Evolutionary conservation across 2,888 invertebrate genomes (phyloP).

Genomic region (Netelia virgata): DNA sequence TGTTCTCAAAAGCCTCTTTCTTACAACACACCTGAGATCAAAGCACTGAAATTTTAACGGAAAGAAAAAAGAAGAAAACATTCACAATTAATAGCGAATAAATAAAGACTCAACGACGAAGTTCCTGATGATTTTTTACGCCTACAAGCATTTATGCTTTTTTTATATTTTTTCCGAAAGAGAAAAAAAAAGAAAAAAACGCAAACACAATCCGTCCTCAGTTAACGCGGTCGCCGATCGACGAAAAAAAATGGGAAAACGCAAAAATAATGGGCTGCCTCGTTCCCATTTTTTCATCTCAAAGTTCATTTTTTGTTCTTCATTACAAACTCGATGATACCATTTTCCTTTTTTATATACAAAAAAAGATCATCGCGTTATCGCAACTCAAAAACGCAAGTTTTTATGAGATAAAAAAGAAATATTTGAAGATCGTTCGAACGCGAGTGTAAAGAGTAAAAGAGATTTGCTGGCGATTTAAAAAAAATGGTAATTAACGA

Average conservation of each 20-base stretch:
- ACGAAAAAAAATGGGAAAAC: slow-evolving; percentile 22
- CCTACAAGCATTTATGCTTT: slow-evolving; percentile 38
- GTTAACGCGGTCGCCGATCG: slow-evolving; percentile 9
- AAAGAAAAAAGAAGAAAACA: slow-evolving; percentile 1
- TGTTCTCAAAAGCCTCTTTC: slow-evolving; percentile 25
- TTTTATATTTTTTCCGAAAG: slow-evolving; percentile 27
- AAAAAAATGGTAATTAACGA: slow-evolving; percentile 37
- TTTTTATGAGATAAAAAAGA: neutral
- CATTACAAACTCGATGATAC: neutral
- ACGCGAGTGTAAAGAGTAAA: slow-evolving; percentile 19
- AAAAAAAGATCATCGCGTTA: neutral
- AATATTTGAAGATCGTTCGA: slow-evolving; percentile 22
- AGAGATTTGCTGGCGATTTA: slow-evolving; percentile 23
- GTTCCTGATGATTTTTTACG: slow-evolving; percentile 60
- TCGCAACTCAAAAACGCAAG: neutral
- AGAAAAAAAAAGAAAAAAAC: slow-evolving; percentile 1
- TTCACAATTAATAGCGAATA: slow-evolving; percentile 21
- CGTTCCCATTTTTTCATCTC: slow-evolving; percentile 26
- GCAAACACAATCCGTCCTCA: slow-evolving; percentile 65
- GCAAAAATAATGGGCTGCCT: neutral
- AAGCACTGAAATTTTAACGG: slow-evolving; percentile 38
- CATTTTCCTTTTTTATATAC: neutral
- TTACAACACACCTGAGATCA: slow-evolving; percentile 36
- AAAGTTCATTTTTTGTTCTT: slow-evolving; percentile 2
- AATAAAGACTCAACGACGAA: slow-evolving; percentile 56